Evolutionary conservation across 1,140 invertebrate species (phyloP), one percentile per base, ranked within the genome.

Genomic region (Thalassaphorura encarpata): DNA sequence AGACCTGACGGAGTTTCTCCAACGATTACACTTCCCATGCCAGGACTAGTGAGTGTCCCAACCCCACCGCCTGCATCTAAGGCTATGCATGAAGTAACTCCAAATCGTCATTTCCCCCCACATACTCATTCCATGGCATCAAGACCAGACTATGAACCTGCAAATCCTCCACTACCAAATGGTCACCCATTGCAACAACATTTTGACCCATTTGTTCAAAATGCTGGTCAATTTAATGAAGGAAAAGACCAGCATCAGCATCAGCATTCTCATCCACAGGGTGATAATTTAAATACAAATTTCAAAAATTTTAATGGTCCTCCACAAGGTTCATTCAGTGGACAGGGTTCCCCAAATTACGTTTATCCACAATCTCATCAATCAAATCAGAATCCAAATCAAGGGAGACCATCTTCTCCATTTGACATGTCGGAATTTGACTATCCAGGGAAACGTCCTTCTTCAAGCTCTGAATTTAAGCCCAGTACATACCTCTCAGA

Each of bases 141-240:
- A 2, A 29, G 55, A 5, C 48, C 59, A 3, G 63, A 64, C 18
- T 64, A 64, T 27, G 63, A 64, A 40, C 63, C 63, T 18, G 63
- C 63, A 0, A 64, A 64, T 47, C 63, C 63, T 23, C 63, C 63
- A n/a, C 43, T 64, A 6, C 63, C 58, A 18, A 48, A 47, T 36
- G 63, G 60, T 3, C 59, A 62, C 19, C 47, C 47, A 2, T 28
- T 61, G 0, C 24, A 54, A 13, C 39, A 54, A 1, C 60, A 57
- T 23, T 61, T 57, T 45, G 60, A 61, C 19, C 60, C 58, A 13
- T 61, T 61, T 18, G 39, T 58, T 23, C 60, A 61, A 51, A 61
- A 61, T 36, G 47, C 50, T 8, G 55, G 52, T 19, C 28, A 58
- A 2, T 61, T 56, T 51, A 15, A 33, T 52, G 52, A 49, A 33